Percentiles rank a stretch among this genome's conserved stretches.
These are phyloP conservation scores for Tigriopus californicus DNA, from an alignment of 2,888 invertebrate genomes.

Conservation along the genomic window DNA sequence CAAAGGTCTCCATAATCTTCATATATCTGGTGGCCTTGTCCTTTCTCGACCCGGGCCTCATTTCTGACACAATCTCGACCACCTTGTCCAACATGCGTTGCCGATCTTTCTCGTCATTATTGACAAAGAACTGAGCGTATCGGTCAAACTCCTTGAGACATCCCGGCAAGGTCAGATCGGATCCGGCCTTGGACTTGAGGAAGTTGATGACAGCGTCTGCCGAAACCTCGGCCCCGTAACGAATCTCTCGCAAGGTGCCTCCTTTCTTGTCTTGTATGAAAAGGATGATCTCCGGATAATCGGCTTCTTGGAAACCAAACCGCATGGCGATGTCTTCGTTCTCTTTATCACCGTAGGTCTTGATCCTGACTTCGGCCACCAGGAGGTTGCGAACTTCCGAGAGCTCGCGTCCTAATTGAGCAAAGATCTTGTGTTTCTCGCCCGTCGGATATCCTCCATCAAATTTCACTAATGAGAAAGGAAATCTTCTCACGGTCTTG, in stretches of 20 bases:
- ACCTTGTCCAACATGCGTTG: not conserved
- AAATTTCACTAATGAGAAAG: not conserved
- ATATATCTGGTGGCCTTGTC: not conserved
- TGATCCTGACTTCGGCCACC: not conserved
- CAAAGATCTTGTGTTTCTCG: not conserved
- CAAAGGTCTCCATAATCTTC: not conserved
- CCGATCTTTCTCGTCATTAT: not conserved
- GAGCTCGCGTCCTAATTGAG: not conserved
- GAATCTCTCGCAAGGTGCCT: not conserved
- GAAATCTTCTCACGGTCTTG: not conserved
- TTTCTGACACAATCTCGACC: not conserved
- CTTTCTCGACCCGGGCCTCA: not conserved
- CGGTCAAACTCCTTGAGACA: not conserved
- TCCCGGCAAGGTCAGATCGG: not conserved
- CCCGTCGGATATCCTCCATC: not conserved
- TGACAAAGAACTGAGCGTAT: not conserved
- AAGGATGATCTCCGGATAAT: not conserved
- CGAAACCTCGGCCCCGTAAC: not conserved
- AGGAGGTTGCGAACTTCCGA: not conserved
- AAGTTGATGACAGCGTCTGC: not conserved
- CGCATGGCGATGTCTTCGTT: not conserved
- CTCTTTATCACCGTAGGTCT: not conserved
- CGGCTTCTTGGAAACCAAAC: not conserved
- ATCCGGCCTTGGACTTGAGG: not conserved
- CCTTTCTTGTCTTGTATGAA: not conserved